A percentile compares a stretch with the other conserved stretches of the same genome.
Conservation (phyloP, 2,113 vertebrate genomes). For the Ellobius talpinus region DNA sequence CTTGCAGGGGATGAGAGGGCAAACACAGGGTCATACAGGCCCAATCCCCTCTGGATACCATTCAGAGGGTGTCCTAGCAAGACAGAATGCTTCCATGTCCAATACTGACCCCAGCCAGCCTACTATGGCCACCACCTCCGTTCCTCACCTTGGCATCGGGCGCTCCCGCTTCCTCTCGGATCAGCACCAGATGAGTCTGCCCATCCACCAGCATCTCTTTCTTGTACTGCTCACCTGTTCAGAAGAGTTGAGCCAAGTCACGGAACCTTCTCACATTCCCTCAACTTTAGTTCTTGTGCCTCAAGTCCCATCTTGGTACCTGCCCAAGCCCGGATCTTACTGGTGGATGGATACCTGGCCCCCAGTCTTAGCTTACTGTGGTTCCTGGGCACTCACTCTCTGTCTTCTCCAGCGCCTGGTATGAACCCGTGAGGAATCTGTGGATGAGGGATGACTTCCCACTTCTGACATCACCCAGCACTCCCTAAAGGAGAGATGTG, state of each 20-base stretch:
- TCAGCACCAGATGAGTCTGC: conserved; percentile 95
- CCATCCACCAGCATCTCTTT: conserved; percentile 96
- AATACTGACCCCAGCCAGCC: not conserved
- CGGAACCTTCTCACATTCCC: not conserved
- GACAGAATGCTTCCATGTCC: not conserved
- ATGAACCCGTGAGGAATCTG: conserved; percentile 96
- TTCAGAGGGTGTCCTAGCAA: not conserved
- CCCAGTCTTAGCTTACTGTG: accelerated
- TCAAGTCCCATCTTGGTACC: not conserved
- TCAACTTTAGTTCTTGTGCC: not conserved
- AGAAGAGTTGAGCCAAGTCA: not conserved
- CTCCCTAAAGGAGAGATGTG: conserved; percentile 86
- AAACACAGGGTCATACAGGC: conserved; percentile 50
- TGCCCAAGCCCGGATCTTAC: not conserved
- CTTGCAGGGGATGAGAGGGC: conserved; percentile 81
- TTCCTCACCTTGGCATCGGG: conserved; percentile 92
- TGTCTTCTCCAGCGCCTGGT: conserved; percentile 91
- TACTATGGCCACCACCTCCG: not conserved
- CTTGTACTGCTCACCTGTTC: conserved; percentile 94
- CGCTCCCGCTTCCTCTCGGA: conserved; percentile 93
- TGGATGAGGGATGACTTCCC: conserved; percentile 95
- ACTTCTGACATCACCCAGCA: conserved; percentile 93
- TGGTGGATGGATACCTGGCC: not conserved
- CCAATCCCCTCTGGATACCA: not conserved
- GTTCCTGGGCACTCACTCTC: conserved; percentile 89